Conservation (phyloP, 2,888 invertebrate species). For the Phaedon cochleariae region DNA sequence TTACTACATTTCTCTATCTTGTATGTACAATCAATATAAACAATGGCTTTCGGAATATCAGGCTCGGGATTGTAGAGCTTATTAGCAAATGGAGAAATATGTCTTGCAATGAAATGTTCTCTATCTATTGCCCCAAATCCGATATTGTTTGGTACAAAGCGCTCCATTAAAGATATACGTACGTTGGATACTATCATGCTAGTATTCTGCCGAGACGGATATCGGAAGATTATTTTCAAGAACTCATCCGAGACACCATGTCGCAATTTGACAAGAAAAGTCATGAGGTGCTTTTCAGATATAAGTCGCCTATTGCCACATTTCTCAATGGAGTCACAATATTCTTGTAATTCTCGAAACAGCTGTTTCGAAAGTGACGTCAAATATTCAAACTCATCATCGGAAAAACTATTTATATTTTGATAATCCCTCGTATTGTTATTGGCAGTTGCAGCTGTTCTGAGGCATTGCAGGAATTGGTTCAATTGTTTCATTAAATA, state of each 20-base stretch:
- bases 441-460: slow-evolving; percentile 10
- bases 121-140: slow-evolving; percentile 9
- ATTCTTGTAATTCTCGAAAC: not conserved
- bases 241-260: not conserved
- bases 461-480: not conserved
- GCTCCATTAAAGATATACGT: not conserved
- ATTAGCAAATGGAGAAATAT: slow-evolving; percentile 4
- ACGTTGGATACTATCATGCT: slow-evolving; percentile 4
- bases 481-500: no score
- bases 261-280: slow-evolving; percentile 8
- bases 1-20: slow-evolving; percentile 3
- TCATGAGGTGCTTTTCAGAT: not conserved
- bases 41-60: slow-evolving; percentile 5
- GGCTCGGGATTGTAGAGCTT: not conserved
- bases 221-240: slow-evolving; percentile 2
- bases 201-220: slow-evolving; percentile 1
- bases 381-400: not conserved
- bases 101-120: not conserved
- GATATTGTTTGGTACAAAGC: slow-evolving; percentile 5
- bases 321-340: not conserved
- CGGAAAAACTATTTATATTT: slow-evolving; percentile 7
- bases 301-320: not conserved
- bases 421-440: slow-evolving; percentile 2
- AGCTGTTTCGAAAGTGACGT: not conserved
- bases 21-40: slow-evolving; percentile 11